These are phyloP conservation scores for Macrobrachium rosenbergii DNA, from an alignment of 1,140 invertebrate species.

Conservation along the genomic window DNA sequence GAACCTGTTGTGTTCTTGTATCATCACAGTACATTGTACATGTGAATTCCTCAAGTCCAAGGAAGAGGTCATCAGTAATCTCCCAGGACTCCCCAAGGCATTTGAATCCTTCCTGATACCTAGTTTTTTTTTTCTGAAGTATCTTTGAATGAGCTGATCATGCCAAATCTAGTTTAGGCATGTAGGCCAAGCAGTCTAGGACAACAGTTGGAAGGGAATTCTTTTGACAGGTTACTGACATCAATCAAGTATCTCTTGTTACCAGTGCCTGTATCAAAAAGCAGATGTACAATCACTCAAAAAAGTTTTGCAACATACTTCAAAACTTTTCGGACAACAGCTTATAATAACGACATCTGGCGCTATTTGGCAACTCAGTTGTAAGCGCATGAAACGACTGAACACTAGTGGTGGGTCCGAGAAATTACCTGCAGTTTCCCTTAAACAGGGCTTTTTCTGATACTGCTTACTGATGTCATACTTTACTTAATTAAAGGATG, in stretches of 20 bases:
- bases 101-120: not conserved
- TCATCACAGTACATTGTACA: not conserved
- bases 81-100: conserved; percentile 7
- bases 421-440: too few species aligned
- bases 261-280: conserved; percentile 19
- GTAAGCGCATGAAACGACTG: too few species aligned
- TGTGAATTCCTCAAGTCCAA: conserved; percentile 15
- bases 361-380: too few species aligned
- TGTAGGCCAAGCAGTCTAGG: not conserved
- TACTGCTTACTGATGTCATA: too few species aligned
- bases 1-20: not conserved
- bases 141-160: conserved; percentile 15
- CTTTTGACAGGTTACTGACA: conserved; percentile 1
- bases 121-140: conserved; percentile 9
- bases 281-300: not conserved
- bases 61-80: conserved; percentile 34
- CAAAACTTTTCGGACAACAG: too few species aligned
- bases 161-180: conserved; percentile 1
- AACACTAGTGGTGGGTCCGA: too few species aligned
- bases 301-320: too few species aligned
- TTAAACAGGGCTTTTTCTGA: too few species aligned
- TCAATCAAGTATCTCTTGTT: conserved; percentile 16
- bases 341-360: too few species aligned
- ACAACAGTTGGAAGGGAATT: not conserved
- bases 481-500: too few species aligned